Conservation (phyloP, 2,888 invertebrate genomes). For the Lysandra coridon region DNA sequence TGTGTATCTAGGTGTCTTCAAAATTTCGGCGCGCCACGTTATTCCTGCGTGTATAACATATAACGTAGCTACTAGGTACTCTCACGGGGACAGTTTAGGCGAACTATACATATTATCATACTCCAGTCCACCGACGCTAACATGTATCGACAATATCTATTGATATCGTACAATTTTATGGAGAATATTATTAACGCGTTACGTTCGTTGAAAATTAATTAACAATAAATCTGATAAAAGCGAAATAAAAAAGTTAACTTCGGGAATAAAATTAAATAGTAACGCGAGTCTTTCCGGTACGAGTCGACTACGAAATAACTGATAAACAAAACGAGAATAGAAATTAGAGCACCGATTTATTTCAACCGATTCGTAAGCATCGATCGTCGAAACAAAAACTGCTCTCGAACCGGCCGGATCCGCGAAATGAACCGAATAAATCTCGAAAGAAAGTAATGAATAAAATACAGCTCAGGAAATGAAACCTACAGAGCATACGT, state of each 20-base stretch:
- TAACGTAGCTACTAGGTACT: too few species aligned
- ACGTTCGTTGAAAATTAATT: not conserved
- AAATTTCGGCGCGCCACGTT: too few species aligned
- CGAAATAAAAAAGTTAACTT: not conserved
- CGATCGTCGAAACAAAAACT: not conserved
- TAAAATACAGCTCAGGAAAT: slow-evolving; percentile 4
- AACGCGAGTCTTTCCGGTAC: not conserved
- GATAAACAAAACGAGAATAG: slow-evolving; percentile 14
- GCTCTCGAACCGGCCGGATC: not conserved
- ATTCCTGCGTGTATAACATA: too few species aligned
- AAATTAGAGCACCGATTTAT: not conserved
- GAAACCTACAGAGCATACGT: not conserved
- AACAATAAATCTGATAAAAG: not conserved
- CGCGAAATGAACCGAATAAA: slow-evolving; percentile 11
- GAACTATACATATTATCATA: not conserved
- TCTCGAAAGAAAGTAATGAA: slow-evolving; percentile 4
- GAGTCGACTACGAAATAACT: not conserved
- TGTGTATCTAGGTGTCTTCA: too few species aligned
- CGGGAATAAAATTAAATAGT: not conserved
- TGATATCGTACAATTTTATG: too few species aligned
- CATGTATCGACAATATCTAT: not conserved
- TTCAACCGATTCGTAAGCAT: not conserved
- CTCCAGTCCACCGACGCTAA: not conserved
- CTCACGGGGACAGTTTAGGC: not conserved
- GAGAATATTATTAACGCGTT: not conserved